Percentiles rank a stretch among this genome's conserved stretches.
phyloP scores from a whole-genome alignment of 2,797 vertebrate species.

The Oreochromis grahami region DNA sequence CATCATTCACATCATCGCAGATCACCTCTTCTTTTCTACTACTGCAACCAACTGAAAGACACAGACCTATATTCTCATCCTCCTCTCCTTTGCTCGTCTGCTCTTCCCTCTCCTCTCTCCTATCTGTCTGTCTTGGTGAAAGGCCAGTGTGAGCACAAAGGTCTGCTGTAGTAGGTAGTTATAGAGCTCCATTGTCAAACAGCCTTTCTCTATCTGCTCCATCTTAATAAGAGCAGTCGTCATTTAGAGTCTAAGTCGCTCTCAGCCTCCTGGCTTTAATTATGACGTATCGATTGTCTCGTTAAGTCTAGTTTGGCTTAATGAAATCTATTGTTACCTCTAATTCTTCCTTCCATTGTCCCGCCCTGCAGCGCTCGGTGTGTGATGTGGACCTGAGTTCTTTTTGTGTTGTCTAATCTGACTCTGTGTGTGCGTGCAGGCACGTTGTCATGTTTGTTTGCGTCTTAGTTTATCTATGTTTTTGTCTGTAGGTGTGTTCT shows the following conservation, averaged over 20 bases:
- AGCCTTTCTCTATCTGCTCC: constrained; percentile 71
- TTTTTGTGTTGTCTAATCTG: constrained; percentile 65
- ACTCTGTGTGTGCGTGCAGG: constrained; percentile 26
- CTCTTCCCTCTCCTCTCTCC: constrained; percentile 2
- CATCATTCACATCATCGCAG: constrained; percentile 40
- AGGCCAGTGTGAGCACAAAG: constrained; percentile 58
- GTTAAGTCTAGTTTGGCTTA: constrained; percentile 87
- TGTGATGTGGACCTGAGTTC: constrained; percentile 54
- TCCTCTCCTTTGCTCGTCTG: not conserved
- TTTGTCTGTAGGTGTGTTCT: constrained; percentile 23
- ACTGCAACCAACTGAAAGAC: constrained; percentile 5
- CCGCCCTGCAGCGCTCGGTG: constrained; percentile 61
- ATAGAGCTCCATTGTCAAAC: constrained; percentile 63
- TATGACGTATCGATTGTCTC: constrained; percentile 87
- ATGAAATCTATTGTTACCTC: constrained; percentile 89
- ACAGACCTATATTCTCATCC: not conserved
- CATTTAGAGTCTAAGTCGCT: constrained; percentile 82
- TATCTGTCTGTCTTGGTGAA: constrained; percentile 52
- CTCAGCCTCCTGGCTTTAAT: constrained; percentile 78
- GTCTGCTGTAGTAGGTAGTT: constrained; percentile 53
- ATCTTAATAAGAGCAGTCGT: constrained; percentile 85
- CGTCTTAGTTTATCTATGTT: constrained; percentile 29
- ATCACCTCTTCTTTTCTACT: constrained; percentile 31
- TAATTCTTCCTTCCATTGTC: constrained; percentile 78
- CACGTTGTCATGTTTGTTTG: constrained; percentile 14